Evolutionary conservation across 1,140 invertebrate genomes (phyloP).

Genomic region (Anthonomus grandis): DNA sequence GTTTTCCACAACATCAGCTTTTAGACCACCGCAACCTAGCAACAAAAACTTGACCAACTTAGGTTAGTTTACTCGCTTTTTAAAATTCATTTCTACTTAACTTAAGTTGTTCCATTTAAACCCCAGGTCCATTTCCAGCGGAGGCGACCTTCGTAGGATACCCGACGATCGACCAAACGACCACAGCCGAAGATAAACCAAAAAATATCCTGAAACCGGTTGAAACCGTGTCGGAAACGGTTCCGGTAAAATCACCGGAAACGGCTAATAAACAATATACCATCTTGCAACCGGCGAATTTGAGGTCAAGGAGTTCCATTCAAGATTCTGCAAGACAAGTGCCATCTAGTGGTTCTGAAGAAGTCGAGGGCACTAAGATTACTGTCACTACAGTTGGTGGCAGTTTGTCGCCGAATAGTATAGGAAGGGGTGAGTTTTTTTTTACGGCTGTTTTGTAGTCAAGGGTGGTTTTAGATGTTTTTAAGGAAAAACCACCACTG

Average conservation of each 20-base stretch:
- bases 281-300: conserved; percentile 74
- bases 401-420: conserved; percentile 68
- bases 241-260: conserved; percentile 51
- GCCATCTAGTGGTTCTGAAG: conserved; percentile 58
- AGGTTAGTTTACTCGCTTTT: conserved; percentile 18
- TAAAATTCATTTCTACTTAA: too few relatives aligned
- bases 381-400: conserved; percentile 45
- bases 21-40: conserved; percentile 62
- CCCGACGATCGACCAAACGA: conserved; percentile 48
- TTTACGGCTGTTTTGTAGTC: too few relatives aligned
- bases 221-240: conserved; percentile 22
- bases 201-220: conserved; percentile 33
- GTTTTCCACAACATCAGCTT: conserved; percentile 69
- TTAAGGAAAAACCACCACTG: too few relatives aligned
- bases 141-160: conserved; percentile 64
- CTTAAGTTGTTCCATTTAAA: too few relatives aligned
- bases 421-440: conserved; percentile 65
- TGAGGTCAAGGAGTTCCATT: conserved; percentile 70
- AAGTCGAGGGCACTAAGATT: conserved; percentile 35
- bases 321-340: conserved; percentile 70
- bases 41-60: conserved; percentile 41
- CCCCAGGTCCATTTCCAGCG: conserved; percentile 59
- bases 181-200: conserved; percentile 50
- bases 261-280: conserved; percentile 67
- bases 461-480: too few relatives aligned